phyloP scores from a whole-genome alignment of 35 echinoderm and acorn worm genomes.

The Apostichopus californicus region DNA sequence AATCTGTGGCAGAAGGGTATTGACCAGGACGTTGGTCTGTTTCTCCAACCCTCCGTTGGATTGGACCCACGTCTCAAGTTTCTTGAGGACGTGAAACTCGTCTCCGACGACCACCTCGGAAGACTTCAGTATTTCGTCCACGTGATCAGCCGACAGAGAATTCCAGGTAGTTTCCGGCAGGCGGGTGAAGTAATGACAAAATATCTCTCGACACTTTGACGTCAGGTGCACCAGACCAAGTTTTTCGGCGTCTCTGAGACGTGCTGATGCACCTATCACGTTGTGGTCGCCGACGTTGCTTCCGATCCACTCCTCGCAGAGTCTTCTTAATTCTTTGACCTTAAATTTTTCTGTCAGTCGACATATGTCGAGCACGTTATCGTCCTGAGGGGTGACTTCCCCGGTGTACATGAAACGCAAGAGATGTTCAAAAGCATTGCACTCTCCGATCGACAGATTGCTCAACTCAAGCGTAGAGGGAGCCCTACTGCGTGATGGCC shows the following conservation, averaged over 20 bases:
- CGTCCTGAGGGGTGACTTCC: constrained; percentile 27
- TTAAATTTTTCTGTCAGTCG: constrained; percentile 33
- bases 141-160: constrained; percentile 42
- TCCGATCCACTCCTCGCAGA: constrained; percentile 57
- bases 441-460: neutral
- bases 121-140: constrained; percentile 44
- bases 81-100: constrained; percentile 30
- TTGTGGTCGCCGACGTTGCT: constrained; percentile 50
- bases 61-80: constrained; percentile 19
- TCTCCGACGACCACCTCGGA: constrained; percentile 25
- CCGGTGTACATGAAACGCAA: constrained; percentile 50
- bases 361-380: constrained; percentile 38
- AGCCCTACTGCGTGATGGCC: constrained; percentile 26
- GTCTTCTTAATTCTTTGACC: constrained; percentile 43
- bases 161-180: constrained; percentile 45
- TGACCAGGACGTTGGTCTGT: neutral
- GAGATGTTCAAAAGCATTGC: constrained; percentile 30
- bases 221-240: constrained; percentile 18
- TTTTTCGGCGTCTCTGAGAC: constrained; percentile 48
- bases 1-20: constrained; percentile 19
- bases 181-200: constrained; percentile 54
- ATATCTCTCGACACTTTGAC: constrained; percentile 35
- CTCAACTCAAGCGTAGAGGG: constrained; percentile 12
- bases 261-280: constrained; percentile 37
- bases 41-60: constrained; percentile 26